A percentile compares a stretch with the other conserved stretches of the same genome.
Evolutionary conservation across 1,140 invertebrate species (phyloP).

Genomic region (Pectinophora gossypiella): DNA sequence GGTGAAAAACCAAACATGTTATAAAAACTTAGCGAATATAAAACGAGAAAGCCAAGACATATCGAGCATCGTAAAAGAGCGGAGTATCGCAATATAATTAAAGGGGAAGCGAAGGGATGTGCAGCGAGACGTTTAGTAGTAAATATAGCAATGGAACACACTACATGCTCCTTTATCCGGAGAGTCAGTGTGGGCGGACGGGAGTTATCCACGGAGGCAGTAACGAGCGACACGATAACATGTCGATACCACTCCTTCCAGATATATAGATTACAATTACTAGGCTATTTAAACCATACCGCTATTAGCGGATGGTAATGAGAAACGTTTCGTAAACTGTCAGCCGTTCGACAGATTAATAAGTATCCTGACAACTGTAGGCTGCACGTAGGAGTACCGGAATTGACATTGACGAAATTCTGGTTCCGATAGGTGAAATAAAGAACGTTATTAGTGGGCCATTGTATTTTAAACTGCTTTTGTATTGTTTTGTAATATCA

Average conservation of each 20-base stretch:
- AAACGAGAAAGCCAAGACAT: too few species aligned
- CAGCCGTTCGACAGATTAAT: conserved; percentile 19
- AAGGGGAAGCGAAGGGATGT: conserved; percentile 20
- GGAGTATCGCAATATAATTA: conserved; percentile 15
- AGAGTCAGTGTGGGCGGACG: conserved; percentile 37
- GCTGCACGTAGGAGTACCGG: conserved; percentile 32
- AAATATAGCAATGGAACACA: conserved; percentile 9
- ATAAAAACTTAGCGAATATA: too few species aligned
- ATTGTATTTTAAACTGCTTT: conserved; percentile 38
- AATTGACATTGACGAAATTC: conserved; percentile 41
- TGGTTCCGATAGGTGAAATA: conserved; percentile 34
- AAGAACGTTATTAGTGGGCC: conserved; percentile 29
- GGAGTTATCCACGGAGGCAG: conserved; percentile 29
- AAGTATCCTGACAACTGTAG: conserved; percentile 14
- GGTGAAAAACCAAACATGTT: too few species aligned
- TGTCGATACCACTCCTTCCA: conserved; percentile 19
- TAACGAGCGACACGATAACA: conserved; percentile 29
- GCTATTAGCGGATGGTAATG: conserved; percentile 18
- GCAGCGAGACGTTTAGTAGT: conserved; percentile 26
- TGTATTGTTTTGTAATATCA: conserved; percentile 33
- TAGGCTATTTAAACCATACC: conserved; percentile 22
- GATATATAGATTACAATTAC: conserved; percentile 33
- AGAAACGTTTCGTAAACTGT: conserved; percentile 17
- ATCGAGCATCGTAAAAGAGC: too few species aligned
- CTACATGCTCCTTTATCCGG: conserved; percentile 27